Evolutionary conservation across 92 coral and sea anemone species (phyloP), one percentile per base, ranked within the genome.

Genomic region (Siderastrea siderea): DNA sequence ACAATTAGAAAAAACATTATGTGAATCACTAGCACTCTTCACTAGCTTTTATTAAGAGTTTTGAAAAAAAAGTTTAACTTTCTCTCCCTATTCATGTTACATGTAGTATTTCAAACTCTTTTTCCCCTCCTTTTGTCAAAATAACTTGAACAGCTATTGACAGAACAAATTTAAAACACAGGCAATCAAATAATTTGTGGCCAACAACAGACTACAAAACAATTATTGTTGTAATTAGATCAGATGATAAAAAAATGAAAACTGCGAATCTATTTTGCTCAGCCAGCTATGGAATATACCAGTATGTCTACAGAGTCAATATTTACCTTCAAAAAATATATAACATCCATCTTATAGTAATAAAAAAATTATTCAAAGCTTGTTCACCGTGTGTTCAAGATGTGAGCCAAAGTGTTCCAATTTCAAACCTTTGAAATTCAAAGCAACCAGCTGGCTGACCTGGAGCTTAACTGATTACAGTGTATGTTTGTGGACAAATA

Each of bases 171-270:
- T 17, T 14, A 38, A 43, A 26, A 26, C 6, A 4, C 11, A 54
- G 55, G 66, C 6, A 26, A 75, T 54, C 6, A 3, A 48, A 19
- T 78, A 13, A 46, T 62, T 46, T 62, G 59, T 10, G 71, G 71
- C 47, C 58, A 78, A 78, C 83, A 17, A 62, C 68, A 12, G 52
- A 44, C 4, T 4, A 43, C 44, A 38, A 76, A 58, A 46, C 12
- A 59, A 57, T 2, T 16, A 43, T 55, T 75, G 19, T 43, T 43
- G 48, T 43, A 14, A 86, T 50, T 43, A 51, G 10, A 51, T 59
- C 3, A 61, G 16, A 67, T 51, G 53, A 77, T 16, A 45, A 80
- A 68, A 68, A 87, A 72, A 71, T 45, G 13, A 71, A 13, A 84
- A 4, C 3, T 15, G 38, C 38, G 0, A 47, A 3, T 45, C 3